Base-by-base conservation (phyloP, 37 sponge, comb jelly and placozoan genomes). In the Theonella swinhoei region DNA sequence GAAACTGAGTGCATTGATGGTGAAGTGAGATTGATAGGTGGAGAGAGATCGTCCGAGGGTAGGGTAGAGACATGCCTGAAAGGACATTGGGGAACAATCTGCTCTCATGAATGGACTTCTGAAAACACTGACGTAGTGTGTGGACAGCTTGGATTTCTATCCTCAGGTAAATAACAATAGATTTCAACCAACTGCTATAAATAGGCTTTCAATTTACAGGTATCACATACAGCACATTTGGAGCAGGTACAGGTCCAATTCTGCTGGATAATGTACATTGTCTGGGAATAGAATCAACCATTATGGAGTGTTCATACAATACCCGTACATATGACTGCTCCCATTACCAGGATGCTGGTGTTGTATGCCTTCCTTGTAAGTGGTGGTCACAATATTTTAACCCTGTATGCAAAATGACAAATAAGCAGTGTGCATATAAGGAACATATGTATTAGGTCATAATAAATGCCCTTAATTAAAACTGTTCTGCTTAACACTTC, bases 61-160 rank as follows among this genome's bases (percentile, higher is more conserved):
- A 39, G 80, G 4, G 80, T 65, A 32, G 80, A 79, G 67, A 39
- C 65, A n/a, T 79, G 43, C 47, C 39, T 34, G 19, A 32, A 31
- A 34, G 60, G 61, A 31, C 59, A 39, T 17, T 85, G 85, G 85
- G 85, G 85, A 22, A 85, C 77, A 24, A 72, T 85, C 14, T 85
- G 85, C 40, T 70, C 76, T 76, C 59, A 77, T 26, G 25, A 30
- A 2, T 85, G 85, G 85, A 66, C 69, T 37, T 39, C 41, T 3
- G 28, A 36, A 47, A 33, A 85, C 26, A 39, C 78, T 22, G 42
- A 41, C 35, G 85, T 85, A 20, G 85, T 77, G 42, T 85, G 85
- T 37, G 23, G 78, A 62, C 85, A 85, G 26, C 68, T 85, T 7
- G 11, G 7, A 17, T 14, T 47, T 14, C 54, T 47, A 14, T 47